phyloP scores from a whole-genome alignment of 2,888 invertebrate species.

The Drosophila demipolita region DNA sequence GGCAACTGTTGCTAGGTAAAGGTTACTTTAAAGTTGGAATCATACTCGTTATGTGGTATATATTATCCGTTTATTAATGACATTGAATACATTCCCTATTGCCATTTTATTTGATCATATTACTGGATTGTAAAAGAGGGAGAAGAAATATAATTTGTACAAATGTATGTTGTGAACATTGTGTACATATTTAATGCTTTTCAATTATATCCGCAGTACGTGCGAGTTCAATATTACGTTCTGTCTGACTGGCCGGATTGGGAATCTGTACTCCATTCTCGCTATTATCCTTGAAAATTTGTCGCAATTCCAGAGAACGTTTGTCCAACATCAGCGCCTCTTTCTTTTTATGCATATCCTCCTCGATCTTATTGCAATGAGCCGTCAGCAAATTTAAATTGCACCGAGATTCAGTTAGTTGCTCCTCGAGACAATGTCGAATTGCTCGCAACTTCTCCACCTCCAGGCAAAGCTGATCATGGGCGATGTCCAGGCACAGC shows the following conservation, averaged over 20 bases:
- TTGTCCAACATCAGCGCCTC: slow-evolving; percentile 91
- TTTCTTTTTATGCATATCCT: slow-evolving; percentile 90
- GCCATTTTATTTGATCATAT: background rate
- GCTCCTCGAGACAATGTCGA: slow-evolving; percentile 88
- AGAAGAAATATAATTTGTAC: background rate
- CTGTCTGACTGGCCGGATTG: slow-evolving; percentile 38
- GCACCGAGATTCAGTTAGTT: slow-evolving; percentile 89
- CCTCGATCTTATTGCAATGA: slow-evolving; percentile 88
- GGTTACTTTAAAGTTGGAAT: background rate
- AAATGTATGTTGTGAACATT: background rate
- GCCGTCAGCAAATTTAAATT: slow-evolving; percentile 90
- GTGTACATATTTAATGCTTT: background rate
- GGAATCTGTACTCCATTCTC: background rate
- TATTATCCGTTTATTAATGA: background rate
- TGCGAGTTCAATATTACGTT: slow-evolving; percentile 24
- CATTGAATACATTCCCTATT: background rate
- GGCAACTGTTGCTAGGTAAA: slow-evolving; percentile 14
- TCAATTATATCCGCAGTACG: background rate
- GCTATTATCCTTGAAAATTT: background rate
- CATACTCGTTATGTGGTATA: background rate
- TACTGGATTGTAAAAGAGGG: background rate
- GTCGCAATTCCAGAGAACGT: slow-evolving; percentile 86
- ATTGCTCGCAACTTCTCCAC: slow-evolving; percentile 89
- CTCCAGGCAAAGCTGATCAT: slow-evolving; percentile 90
- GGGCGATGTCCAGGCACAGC: slow-evolving; percentile 90